These are phyloP conservation scores for Leptinotarsa juncta DNA, from an alignment of 2,888 invertebrate genomes.

Conservation along the genomic window DNA sequence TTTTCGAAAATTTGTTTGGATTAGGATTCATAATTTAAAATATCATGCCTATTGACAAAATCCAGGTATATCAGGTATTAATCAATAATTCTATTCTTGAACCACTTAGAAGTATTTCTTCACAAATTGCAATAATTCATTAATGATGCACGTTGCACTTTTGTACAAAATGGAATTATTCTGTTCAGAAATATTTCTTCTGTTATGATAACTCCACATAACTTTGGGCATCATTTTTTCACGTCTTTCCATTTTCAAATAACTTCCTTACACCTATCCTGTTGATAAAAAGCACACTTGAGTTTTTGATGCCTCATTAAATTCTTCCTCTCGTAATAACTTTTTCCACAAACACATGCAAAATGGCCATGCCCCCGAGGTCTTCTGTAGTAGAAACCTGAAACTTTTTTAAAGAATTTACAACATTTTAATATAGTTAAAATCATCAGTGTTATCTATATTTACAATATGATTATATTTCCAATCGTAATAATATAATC, in stretches of 20 bases:
- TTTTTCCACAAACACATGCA: conserved; percentile 51
- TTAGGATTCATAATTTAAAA: too few species aligned
- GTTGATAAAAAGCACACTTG: conserved; percentile 44
- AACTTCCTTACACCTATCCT: conserved; percentile 19
- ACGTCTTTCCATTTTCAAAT: neutral
- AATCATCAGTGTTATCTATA: neutral
- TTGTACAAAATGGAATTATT: too few species aligned
- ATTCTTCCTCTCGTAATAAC: conserved; percentile 54
- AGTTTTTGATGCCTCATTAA: conserved; percentile 52
- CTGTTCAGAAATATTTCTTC: too few species aligned
- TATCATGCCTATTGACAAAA: too few species aligned
- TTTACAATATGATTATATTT: neutral
- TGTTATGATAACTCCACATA: neutral
- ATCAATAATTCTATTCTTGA: too few species aligned
- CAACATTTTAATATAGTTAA: neutral
- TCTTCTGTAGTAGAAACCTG: conserved; percentile 40
- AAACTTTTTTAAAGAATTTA: neutral
- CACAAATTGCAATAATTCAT: too few species aligned
- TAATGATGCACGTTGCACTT: too few species aligned
- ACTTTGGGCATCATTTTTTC: neutral
- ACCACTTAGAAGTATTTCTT: too few species aligned
- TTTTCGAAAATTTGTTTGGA: too few species aligned
- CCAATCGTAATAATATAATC: too few species aligned
- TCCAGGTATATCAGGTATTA: too few species aligned
- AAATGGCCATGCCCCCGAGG: conserved; percentile 53